Base-by-base conservation (phyloP, 2,797 vertebrate species). In the Scyliorhinus canicula region DNA sequence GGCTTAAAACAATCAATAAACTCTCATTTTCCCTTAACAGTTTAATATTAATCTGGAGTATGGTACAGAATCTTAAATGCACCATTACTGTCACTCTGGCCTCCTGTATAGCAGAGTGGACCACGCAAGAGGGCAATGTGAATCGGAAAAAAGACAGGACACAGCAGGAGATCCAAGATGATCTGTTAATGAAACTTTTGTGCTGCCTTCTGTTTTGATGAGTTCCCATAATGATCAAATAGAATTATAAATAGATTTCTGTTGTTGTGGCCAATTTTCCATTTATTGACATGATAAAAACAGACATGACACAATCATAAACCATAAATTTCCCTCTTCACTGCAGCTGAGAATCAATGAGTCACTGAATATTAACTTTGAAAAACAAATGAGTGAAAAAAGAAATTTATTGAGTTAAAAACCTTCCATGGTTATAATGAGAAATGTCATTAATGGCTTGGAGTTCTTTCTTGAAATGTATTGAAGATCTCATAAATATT, bases 1-100 rank as follows among this genome's bases (percentile, higher is more conserved):
- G 97, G 97, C 97, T 98, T 98, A 98, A 98, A 98, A 98, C 97
- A 98, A 98, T 98, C 98, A 98, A 98, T 98, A 98, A 98, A 98
- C 97, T 98, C 98, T 98, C 98, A 98, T 98, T 98, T 98, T 98
- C 98, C 98, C 98, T 97, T 98, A 98, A 98, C 98, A 98, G 98
- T 98, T 98, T 98, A 98, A 98, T 98, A 98, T 98, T 98, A 98
- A 98, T 98, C 97, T 97, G 97, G 97, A 97, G 97, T 97, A 97
- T 97, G 97, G 97, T 97, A 97, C 95, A 95, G 97, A 98, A 98
- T 98, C 97, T 97, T 97, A 97, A 98, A 97, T 97, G 97, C 97
- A 97, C 96, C 97, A 97, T 97, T 97, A 97, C 96, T 95, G 96
- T 96, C 96, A 96, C 96, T 97, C 97, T 97, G 97, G 97, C 96